Base-by-base conservation (phyloP, 2,113 vertebrate genomes). In the Athene noctua region DNA sequence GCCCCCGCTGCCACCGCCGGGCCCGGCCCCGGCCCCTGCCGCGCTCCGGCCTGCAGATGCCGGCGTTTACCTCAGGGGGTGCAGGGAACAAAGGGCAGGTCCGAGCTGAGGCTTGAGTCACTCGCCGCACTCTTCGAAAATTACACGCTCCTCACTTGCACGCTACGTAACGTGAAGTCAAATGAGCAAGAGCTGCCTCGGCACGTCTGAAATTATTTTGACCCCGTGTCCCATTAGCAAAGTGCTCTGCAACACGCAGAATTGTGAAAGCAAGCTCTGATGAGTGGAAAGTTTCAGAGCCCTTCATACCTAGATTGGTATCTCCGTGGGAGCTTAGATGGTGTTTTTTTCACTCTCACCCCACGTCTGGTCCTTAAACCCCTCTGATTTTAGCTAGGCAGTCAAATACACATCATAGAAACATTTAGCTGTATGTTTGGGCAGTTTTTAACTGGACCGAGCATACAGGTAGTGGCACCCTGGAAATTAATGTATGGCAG, bases 261-360 rank as follows among this genome's bases (percentile, higher is more conserved):
- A 4, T 3, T 22, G 1, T 5, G 71, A 34, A 13, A 73, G n/a
- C 13, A 1, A 6, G 42, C 23, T 51, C 34, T 4, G 21, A 1
- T 2, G 5, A 0, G 10, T 36, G 18, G 25, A 12, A 2, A 2
- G 5, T 25, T 5, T 6, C 36, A 3, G 80, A 46, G 34, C 16
- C 13, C 15, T 1, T 3, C 1, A 0, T 7, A 1, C 30, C 19
- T 36, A 2, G 7, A 5, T 4, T 0, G 1, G 5, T 10, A 4
- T 22, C 47, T 51, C 13, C 3, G 0, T 3, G 12, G 2, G 2
- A 36, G 27, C 22, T 3, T 4, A 18, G 4, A 10, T 2, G 42
- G 0, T 38, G 15, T 0, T 16, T 57, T 57, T 38, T 17, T 44
- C 65, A 8, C 3, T 18, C 20, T 32, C 17, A 2, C 2, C 18